Percentiles rank a stretch among this genome's conserved stretches.
phyloP scores from a whole-genome alignment of 2,888 invertebrate genomes.

The Eurois occulta region DNA sequence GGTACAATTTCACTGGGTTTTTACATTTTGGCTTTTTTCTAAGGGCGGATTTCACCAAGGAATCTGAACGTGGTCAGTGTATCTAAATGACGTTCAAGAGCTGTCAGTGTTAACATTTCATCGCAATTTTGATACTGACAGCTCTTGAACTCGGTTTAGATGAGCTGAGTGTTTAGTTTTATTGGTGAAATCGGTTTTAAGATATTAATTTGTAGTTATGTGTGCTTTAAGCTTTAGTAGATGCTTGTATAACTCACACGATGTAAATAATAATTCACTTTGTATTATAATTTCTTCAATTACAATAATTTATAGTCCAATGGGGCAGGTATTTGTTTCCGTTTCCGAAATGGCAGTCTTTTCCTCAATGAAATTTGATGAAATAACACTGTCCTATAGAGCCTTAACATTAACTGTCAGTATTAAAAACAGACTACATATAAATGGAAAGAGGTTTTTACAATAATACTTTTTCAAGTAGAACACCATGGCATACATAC shows the following conservation, averaged over 20 bases:
- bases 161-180: too few species aligned
- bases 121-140: too few species aligned
- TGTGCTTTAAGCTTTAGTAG: conserved; percentile 49
- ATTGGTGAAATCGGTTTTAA: too few species aligned
- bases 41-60: too few species aligned
- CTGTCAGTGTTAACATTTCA: too few species aligned
- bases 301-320: not conserved
- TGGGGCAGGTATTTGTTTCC: not conserved
- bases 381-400: not conserved
- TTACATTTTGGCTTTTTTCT: not conserved
- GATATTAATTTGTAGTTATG: conserved; percentile 22
- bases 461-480: too few species aligned
- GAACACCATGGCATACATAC: too few species aligned
- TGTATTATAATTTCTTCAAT: not conserved
- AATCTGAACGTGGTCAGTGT: too few species aligned
- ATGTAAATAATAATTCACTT: conserved; percentile 16
- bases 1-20: not conserved
- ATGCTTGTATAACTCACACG: conserved; percentile 31
- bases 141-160: too few species aligned
- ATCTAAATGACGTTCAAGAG: too few species aligned
- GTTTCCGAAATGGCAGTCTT: not conserved
- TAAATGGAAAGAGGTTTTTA: too few species aligned
- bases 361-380: not conserved
- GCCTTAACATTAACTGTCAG: not conserved
- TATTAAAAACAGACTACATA: not conserved